Percentiles rank a stretch among this genome's conserved stretches.
Conservation (phyloP, 2,888 invertebrate genomes). For the Macaria liturata region DNA sequence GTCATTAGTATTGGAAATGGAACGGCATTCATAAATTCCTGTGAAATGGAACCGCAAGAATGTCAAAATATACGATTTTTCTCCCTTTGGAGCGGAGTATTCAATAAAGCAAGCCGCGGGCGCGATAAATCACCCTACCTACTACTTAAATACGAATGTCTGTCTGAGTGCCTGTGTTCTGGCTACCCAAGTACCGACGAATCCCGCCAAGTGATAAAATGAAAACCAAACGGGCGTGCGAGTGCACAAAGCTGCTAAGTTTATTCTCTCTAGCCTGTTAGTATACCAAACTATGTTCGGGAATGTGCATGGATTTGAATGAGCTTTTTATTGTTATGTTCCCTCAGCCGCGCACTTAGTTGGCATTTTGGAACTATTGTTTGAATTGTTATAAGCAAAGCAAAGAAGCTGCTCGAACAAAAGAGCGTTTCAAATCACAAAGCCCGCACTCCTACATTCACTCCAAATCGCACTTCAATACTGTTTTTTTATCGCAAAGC, state of each 20-base stretch:
- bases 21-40: slow-evolving; percentile 71
- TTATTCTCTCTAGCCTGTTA: slow-evolving; percentile 15
- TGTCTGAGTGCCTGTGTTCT: slow-evolving; percentile 52
- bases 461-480: too few relatives aligned
- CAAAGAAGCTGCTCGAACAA: slow-evolving; percentile 1
- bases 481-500: too few relatives aligned
- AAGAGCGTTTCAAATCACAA: slow-evolving; percentile 2
- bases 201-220: slow-evolving; percentile 20
- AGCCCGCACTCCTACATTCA: not conserved
- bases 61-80: slow-evolving; percentile 77
- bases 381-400: slow-evolving; percentile 1
- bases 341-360: slow-evolving; percentile 10
- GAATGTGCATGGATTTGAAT: slow-evolving; percentile 17
- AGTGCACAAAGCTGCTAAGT: slow-evolving; percentile 25
- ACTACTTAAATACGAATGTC: slow-evolving; percentile 49
- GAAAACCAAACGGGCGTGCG: slow-evolving; percentile 25
- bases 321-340: slow-evolving; percentile 19
- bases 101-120: slow-evolving; percentile 68
- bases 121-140: slow-evolving; percentile 68
- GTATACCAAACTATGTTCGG: slow-evolving; percentile 21
- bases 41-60: slow-evolving; percentile 43
- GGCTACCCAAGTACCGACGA: slow-evolving; percentile 22
- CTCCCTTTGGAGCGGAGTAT: slow-evolving; percentile 69
- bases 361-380: slow-evolving; percentile 17
- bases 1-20: slow-evolving; percentile 62